Base-by-base conservation (phyloP, 2,888 invertebrate genomes). In the Stegophylla sp. region DNA sequence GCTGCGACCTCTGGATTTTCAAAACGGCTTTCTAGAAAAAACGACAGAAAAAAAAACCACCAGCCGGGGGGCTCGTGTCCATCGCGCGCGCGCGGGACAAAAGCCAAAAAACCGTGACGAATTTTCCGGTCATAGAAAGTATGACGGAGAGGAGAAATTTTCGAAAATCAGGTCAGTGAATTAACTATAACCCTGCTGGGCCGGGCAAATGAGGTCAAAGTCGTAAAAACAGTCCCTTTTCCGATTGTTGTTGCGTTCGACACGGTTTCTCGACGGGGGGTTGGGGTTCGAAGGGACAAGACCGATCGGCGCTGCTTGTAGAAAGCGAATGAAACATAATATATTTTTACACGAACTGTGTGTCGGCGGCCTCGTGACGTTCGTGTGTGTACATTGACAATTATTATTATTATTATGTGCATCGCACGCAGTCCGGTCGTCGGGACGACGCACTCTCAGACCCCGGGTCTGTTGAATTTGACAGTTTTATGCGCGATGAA, bases 141-240 rank as follows among this genome's bases (percentile, higher is more conserved):
- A n/a, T n/a, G 17, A 26, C 26, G n/a, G 28, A 23, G 17, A 26
- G 26, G 12, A 26, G 28, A 69, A 48, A 34, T 63, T 63, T 64
- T 41, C 23, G 20, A 34, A 51, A 75, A 75, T 51, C 48, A 51
- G 75, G 75, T 75, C 75, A 75, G 41, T 64, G 23, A 23, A 17
- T 3, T 17, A 28, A 12, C 20, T 13, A 3, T 15, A 9, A 17
- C 28, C 73, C 74, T 41, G 75, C 75, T 34, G 75, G 51, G 75
- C 26, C 41, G 51, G 75, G n/a, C n/a, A n/a, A n/a, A n/a, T 51
- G 64, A 53, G 64, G 75, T 76, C 61, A 74, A 34, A 48, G 61
- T 48, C 75, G 17, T 76, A 76, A 76, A 74, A 66, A 43, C 41
- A 3, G n/a, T 66, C 53, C 66, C 34, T 64, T 76, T 34, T 43